These are phyloP conservation scores for Synergus gifuensis DNA, from an alignment of 2,888 invertebrate genomes.

Conservation along the genomic window DNA sequence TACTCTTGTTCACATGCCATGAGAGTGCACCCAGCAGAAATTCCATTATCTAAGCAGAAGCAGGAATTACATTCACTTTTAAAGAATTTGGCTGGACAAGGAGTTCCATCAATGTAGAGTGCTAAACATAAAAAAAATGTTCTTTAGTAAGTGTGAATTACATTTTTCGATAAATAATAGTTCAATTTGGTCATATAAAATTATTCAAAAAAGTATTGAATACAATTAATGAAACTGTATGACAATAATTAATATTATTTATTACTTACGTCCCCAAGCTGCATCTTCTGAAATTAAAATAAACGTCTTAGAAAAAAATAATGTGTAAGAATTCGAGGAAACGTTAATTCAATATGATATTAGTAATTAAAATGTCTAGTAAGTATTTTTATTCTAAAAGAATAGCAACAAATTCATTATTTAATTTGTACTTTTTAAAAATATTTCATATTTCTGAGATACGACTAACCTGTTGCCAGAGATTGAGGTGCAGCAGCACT, in stretches of 20 bases:
- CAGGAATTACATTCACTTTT: conserved; percentile 17
- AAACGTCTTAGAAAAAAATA: background rate
- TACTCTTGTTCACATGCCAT: background rate
- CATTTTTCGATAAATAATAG: background rate
- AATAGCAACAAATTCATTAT: background rate
- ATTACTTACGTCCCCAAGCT: conserved; percentile 31
- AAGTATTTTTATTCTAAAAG: background rate
- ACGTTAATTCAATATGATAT: too few relatives aligned
- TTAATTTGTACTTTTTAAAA: too few relatives aligned
- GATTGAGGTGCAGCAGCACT: background rate
- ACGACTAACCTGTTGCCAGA: background rate
- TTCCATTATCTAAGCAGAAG: conserved; percentile 23
- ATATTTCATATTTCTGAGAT: background rate
- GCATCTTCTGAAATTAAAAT: background rate
- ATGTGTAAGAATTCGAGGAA: background rate
- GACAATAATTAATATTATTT: background rate
- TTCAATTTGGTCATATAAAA: too few relatives aligned
- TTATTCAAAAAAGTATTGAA: background rate
- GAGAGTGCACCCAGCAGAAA: conserved; percentile 20
- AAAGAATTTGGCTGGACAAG: conserved; percentile 27
- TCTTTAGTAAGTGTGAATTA: background rate
- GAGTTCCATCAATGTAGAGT: background rate
- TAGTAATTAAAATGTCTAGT: too few relatives aligned
- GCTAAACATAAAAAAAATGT: conserved; percentile 2
- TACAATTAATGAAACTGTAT: background rate